Base-by-base conservation (phyloP, 2,888 invertebrate genomes). In the Cosmorhoe ocellata region DNA sequence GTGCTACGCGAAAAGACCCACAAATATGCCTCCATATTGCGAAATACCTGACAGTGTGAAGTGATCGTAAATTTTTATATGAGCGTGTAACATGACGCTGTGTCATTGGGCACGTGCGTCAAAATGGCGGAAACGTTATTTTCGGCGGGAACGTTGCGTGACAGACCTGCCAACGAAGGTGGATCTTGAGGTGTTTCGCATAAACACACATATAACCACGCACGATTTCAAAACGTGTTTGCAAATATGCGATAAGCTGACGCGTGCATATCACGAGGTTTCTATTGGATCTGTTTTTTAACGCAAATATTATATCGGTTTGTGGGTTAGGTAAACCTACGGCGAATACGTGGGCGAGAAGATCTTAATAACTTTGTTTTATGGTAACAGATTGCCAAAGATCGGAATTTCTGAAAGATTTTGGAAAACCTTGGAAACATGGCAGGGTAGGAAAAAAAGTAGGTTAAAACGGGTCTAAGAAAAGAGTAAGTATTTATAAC, bases 41-140 rank as follows among this genome's bases (percentile, higher is more conserved):
- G 2, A 30, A 30, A 30, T 30, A 11, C 30, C 11, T 30, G 2
- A 4, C 4, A 18, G 11, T 30, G 24, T 1, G 30, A 30, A 65
- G 71, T 71, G 66, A 57, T 80, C 81, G 76, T 83, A 82, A 83
- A 76, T 81, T 82, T 83, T 83, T 82, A 83, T 81, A 77, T 71
- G 71, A 72, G 71, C 74, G 62, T 63, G 71, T 63, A 65, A 71
- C 76, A 75, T 76, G 77, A 73, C 77, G 78, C 67, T 51, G 66
- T 66, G 74, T 66, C 73, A 74, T 76, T 72, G 71, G 63, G 66
- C 63, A 66, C 58, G 63, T 62, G 62, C 67, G 66, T 65, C 67
- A 71, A 59, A 59, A 62, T 62, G 52, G 66, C 65, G 72, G 66
- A 68, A 59, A 66, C 66, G 72, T 72, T 72, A 74, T 74, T 76